These are phyloP conservation scores for Phania funesta DNA, from an alignment of 2,888 invertebrate species.

Conservation along the genomic window DNA sequence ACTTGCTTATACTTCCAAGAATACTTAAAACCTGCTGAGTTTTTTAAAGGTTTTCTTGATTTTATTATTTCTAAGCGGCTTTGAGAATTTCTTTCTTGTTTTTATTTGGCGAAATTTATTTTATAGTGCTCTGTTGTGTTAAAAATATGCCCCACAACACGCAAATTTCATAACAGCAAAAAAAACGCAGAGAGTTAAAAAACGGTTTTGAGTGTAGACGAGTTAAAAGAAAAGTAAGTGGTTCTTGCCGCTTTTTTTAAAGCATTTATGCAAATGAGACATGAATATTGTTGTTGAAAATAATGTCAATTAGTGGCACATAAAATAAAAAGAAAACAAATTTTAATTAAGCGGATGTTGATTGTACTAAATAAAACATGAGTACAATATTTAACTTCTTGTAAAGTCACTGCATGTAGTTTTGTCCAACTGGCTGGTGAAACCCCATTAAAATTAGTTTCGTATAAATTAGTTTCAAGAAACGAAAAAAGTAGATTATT, in stretches of 20 bases:
- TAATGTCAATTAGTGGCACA: slow-evolving; percentile 61
- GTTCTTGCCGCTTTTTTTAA: background rate
- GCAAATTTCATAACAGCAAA: slow-evolving; percentile 31
- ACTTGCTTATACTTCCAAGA: no score
- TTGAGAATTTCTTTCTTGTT: no score
- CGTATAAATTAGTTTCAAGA: no score
- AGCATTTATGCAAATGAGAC: slow-evolving; percentile 63
- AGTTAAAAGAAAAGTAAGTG: background rate
- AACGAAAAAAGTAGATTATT: no score
- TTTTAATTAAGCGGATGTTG: slow-evolving; percentile 29
- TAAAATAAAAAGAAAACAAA: slow-evolving; percentile 17
- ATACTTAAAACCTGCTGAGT: no score
- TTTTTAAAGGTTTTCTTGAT: no score
- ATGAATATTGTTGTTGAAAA: slow-evolving; percentile 56
- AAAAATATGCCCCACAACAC: slow-evolving; percentile 47
- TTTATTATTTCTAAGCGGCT: no score
- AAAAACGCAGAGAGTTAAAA: background rate
- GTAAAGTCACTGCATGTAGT: no score
- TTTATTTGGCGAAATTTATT: no score
- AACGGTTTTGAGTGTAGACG: background rate
- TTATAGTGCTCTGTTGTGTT: no score
- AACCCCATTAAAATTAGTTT: no score
- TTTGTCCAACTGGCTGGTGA: no score
- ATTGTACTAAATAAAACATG: slow-evolving; percentile 34
- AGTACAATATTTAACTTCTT: background rate